Base-by-base conservation (phyloP, 1,140 invertebrate species). In the Metaphire vulgaris region DNA sequence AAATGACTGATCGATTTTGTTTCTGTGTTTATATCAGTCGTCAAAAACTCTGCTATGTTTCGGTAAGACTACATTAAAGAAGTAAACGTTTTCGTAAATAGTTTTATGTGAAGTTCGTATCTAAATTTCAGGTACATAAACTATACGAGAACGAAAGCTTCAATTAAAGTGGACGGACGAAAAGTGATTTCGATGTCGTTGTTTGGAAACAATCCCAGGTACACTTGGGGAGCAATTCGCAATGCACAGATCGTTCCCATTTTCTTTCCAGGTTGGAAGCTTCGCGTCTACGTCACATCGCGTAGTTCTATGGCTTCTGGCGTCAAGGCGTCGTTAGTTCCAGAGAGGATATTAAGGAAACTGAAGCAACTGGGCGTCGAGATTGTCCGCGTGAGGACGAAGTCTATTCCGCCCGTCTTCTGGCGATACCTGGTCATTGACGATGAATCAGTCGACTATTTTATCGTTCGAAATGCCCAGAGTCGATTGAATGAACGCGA, bases 361-460 rank as follows among this genome's bases (percentile, higher is more conserved):
- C 69, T 71, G 6, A 30, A 71, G 29, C 69, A 32, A 16, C 69
- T 71, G 0, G 69, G 69, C 1, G 69, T 31, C n/a, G 69, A 71
- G 28, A 6, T 71, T 21, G 33, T n/a, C 30, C 12, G 26, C 21
- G 69, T 71, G 26, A 71, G 32, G 30, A 71, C 33, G 1, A 26
- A 29, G 26, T 29, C 21, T 2, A 75, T 75, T 33, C 66, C 74
- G 6, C 74, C 74, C 1, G 28, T 66, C 21, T 29, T 66, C 14
- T 84, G 82, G 83, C 80, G 83, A 67, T 84, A 82, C 72, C 69
- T 85, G 2, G 76, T 79, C 1, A 74, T 83, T 68, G 83, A 76
- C 12, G 84, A 85, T 72, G 79, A 81, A 1, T 72, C 77, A 1
- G 83, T 85, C 21, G 78, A 82, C 29, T 68, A 81, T 56, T 84